These are phyloP conservation scores for Branchinecta sandiegonensis DNA, from an alignment of 2,888 invertebrate species.

Conservation along the genomic window DNA sequence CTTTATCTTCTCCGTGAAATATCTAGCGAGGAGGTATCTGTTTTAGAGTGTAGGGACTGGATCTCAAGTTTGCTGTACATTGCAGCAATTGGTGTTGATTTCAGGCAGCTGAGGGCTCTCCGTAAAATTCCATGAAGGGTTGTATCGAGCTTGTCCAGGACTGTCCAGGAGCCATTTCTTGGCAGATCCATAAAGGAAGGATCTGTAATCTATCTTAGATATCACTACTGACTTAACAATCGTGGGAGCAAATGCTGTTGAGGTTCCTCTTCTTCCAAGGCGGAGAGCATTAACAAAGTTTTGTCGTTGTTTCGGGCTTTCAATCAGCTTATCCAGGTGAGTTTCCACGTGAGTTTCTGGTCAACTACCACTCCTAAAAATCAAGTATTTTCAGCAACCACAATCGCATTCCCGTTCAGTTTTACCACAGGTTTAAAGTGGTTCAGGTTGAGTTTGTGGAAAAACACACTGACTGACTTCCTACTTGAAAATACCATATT, in stretches of 20 bases:
- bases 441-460: conserved; percentile 6
- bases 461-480: not conserved
- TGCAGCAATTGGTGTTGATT: not conserved
- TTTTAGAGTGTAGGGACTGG: conserved; percentile 6
- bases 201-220: too few relatives aligned
- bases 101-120: conserved; percentile 14
- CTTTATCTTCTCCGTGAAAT: too few relatives aligned
- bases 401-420: conserved; percentile 10
- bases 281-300: too few relatives aligned
- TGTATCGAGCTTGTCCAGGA: too few relatives aligned
- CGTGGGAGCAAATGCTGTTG: too few relatives aligned
- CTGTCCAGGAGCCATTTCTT: conserved; percentile 6
- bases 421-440: conserved; percentile 1
- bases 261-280: too few relatives aligned
- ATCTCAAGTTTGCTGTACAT: not conserved
- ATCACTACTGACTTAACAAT: too few relatives aligned
- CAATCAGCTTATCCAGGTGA: too few relatives aligned
- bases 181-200: too few relatives aligned
- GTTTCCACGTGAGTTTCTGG: too few relatives aligned
- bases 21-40: too few relatives aligned
- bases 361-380: conserved; percentile 8
- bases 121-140: conserved; percentile 7
- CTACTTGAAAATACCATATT: not conserved
- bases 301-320: too few relatives aligned
- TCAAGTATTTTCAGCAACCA: not conserved